Conservation (phyloP, 2,113 vertebrate genomes). For the Daboia siamensis region DNA sequence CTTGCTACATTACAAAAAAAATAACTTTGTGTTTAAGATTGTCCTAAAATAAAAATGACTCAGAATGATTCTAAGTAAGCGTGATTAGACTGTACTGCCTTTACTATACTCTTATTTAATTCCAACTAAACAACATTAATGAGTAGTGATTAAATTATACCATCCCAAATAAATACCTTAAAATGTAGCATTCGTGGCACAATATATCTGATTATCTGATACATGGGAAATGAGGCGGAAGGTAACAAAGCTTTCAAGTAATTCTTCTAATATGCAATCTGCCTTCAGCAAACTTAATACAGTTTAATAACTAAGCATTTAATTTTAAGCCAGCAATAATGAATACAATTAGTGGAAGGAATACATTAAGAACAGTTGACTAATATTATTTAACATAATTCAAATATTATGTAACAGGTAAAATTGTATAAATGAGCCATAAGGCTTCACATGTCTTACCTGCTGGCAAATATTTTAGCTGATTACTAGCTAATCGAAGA, state of each 20-base stretch:
- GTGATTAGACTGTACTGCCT: neutral
- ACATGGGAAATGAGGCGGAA: accelerated
- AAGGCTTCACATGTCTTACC: constrained; percentile 60
- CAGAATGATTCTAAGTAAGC: neutral
- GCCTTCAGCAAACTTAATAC: constrained; percentile 5
- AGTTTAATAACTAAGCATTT: constrained; percentile 11
- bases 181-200: constrained; percentile 38
- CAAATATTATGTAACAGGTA: neutral
- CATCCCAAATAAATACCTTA: constrained; percentile 25
- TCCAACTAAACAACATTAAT: neutral
- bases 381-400: neutral
- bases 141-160: neutral
- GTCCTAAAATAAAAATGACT: neutral
- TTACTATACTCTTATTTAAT: constrained; percentile 29
- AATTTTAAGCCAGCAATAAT: neutral
- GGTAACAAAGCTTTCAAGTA: neutral
- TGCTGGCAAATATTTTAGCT: constrained; percentile 85
- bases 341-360: neutral
- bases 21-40: neutral
- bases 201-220: constrained; percentile 31
- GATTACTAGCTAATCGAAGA: constrained; percentile 90
- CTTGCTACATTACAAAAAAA: constrained; percentile 18
- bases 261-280: neutral
- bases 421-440: neutral
- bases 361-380: neutral